A percentile compares a stretch with the other conserved stretches of the same genome.
phyloP scores from a whole-genome alignment of 2,113 vertebrate species.

The Lipophrys pholis region DNA sequence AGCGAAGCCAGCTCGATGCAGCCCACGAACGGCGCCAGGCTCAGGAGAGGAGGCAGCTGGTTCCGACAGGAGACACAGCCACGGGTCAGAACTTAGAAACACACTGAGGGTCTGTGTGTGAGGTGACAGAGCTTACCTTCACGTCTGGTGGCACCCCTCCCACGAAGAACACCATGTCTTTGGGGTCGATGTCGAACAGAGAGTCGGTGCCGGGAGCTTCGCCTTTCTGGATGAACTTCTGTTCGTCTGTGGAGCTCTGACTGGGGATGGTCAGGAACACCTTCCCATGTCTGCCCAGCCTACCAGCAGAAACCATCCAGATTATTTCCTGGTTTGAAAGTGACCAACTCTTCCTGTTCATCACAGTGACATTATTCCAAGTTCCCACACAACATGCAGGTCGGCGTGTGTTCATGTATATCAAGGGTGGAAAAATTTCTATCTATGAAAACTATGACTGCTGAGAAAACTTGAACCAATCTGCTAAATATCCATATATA shows the following conservation, averaged over 20 bases:
- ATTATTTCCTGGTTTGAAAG: background rate
- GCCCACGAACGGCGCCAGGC: conserved; percentile 91
- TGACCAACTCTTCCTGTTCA: background rate
- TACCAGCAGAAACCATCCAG: conserved; percentile 57
- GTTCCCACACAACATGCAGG: too few species aligned
- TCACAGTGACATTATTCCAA: too few species aligned
- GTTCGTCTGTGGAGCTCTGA: conserved; percentile 89
- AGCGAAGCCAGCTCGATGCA: conserved; percentile 93
- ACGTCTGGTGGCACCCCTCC: conserved; percentile 90
- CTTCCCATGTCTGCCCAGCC: conserved; percentile 94
- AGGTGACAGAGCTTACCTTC: conserved; percentile 78
- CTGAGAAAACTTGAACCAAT: too few species aligned
- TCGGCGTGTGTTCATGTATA: too few species aligned
- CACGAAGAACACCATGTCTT: conserved; percentile 92
- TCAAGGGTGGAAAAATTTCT: too few species aligned
- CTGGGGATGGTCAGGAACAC: conserved; percentile 94
- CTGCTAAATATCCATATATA: too few species aligned
- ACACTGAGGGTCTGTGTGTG: background rate
- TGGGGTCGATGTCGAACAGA: conserved; percentile 89
- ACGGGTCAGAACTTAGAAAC: background rate
- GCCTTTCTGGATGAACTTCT: conserved; percentile 98
- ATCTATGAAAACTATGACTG: too few species aligned
- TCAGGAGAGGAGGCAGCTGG: conserved; percentile 91
- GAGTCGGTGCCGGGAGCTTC: conserved; percentile 87
- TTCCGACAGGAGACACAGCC: background rate